Base-by-base conservation (phyloP, 2,113 vertebrate genomes). In the Rhadina sibilatrix region DNA sequence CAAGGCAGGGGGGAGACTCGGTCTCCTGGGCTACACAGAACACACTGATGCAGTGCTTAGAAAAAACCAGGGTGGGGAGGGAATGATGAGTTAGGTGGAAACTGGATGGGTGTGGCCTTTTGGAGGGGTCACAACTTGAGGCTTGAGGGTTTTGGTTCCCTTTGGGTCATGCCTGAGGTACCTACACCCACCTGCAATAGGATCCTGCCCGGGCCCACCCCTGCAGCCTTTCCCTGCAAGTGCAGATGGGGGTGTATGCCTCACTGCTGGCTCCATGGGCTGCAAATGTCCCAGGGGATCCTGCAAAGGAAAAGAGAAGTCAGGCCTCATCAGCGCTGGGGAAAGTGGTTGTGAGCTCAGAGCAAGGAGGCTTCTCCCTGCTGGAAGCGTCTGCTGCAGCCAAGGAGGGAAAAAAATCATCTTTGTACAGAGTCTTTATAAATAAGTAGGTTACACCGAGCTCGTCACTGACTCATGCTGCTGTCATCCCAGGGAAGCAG, bases 401-500 rank as follows among this genome's bases (percentile, higher is more conserved):
- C 74, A 91, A 66, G 74, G 76, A 89, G 37, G 53, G n/a, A 19
- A 18, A 49, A 83, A 65, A 74, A 86, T 40, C 0, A 0, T 70
- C 80, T 93, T 77, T 94, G 94, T 64, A 22, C 79, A 60, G 37
- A 52, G 31, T 44, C 49, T 78, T 90, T 93, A 40, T 64, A 91
- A 93, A 82, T 84, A 82, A 87, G 65, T 54, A 87, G 87, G 92
- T 91, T 94, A 91, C 74, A 89, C 47, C 3, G 54, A 87, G 84
- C 87, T 89, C 4, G 0, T 50, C 52, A 78, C 42, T 91, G 93
- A 95, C 52, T 96, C 91, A 91, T 0, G 9, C 47, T 28, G 82
- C 50, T 92, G 84, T 87, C 87, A 93, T 81, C 52, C 60, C 27
- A 56, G 93, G 44, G 60, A 91, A 78, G 78, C 72, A 19, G 83